A percentile compares a stretch with the other conserved stretches of the same genome.
Evolutionary conservation across 2,797 vertebrate species (phyloP).

Genomic region (Macropodus opercularis): DNA sequence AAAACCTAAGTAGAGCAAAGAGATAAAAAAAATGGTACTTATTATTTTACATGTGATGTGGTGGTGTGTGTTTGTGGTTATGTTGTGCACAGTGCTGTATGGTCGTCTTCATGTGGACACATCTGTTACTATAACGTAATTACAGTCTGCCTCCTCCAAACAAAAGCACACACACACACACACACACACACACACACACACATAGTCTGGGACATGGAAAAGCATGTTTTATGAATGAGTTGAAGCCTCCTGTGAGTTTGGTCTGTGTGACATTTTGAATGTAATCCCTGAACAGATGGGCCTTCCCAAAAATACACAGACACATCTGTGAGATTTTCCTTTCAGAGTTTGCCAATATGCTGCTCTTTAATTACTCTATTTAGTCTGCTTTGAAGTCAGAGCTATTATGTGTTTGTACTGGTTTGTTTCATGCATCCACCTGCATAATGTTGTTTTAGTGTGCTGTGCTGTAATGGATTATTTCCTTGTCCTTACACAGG

Average conservation of each 20-base stretch:
- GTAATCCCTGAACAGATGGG: constrained; percentile 75
- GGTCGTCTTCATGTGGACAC: constrained; percentile 77
- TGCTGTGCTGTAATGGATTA: constrained; percentile 30
- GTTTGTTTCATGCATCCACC: constrained; percentile 72
- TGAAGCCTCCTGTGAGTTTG: constrained; percentile 65
- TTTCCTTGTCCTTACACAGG: constrained; percentile 79
- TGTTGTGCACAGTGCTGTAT: constrained; percentile 45
- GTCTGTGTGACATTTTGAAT: constrained; percentile 64
- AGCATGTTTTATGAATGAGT: constrained; percentile 80
- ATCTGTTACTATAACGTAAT: constrained; percentile 79
- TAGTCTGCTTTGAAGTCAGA: constrained; percentile 60
- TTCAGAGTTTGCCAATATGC: constrained; percentile 68
- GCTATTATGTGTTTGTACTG: constrained; percentile 50
- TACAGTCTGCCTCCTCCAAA: constrained; percentile 61
- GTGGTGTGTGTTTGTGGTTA: constrained; percentile 53
- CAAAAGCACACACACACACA: background rate
- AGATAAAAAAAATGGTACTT: constrained; percentile 32
- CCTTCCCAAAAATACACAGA: constrained; percentile 74
- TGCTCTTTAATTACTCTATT: constrained; percentile 76
- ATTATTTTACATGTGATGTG: constrained; percentile 57
- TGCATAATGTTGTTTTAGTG: constrained; percentile 47
- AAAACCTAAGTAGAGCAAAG: constrained; percentile 20
- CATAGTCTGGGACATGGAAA: constrained; percentile 66
- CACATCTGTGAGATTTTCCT: constrained; percentile 65
- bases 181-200: constrained; percentile 29